These are phyloP conservation scores for Scalopus aquaticus DNA, from an alignment of 2,113 vertebrate species.

Conservation along the genomic window DNA sequence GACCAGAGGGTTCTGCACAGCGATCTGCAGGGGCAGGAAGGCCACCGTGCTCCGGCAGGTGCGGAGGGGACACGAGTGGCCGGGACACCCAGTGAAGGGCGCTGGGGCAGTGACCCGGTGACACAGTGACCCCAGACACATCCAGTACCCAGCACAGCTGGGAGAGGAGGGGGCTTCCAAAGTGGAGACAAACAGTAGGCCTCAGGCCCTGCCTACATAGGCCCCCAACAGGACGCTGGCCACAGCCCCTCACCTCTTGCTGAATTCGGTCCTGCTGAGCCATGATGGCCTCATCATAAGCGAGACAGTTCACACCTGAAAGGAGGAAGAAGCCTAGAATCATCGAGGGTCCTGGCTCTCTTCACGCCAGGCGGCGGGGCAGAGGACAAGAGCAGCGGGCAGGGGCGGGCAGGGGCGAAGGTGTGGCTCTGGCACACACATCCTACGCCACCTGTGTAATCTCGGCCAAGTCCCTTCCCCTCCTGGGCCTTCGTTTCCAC, in stretches of 20 bases:
- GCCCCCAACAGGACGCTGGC: not conserved
- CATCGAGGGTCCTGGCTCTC: not conserved
- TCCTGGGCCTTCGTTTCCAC: not conserved
- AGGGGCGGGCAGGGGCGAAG: not conserved
- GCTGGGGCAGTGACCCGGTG: not conserved
- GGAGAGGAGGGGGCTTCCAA: not conserved
- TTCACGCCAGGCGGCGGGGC: not conserved
- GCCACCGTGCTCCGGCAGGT: not conserved
- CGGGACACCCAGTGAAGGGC: not conserved
- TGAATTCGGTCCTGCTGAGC: constrained; percentile 96
- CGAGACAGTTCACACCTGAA: constrained; percentile 93
- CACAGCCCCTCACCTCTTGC: constrained; percentile 90
- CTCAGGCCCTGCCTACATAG: not conserved
- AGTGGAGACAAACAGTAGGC: not conserved
- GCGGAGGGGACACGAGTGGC: not conserved
- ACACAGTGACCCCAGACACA: not conserved
- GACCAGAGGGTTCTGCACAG: constrained; percentile 94
- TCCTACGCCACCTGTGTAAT: not conserved
- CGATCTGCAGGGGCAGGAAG: constrained; percentile 86
- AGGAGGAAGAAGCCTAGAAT: not conserved
- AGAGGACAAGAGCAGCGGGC: not conserved
- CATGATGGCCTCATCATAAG: constrained; percentile 95
- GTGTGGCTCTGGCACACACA: not conserved
- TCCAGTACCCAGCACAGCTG: not conserved
- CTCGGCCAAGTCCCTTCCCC: not conserved